Conservation (phyloP, 2,113 vertebrate genomes). For the Toxotes jaculatrix region DNA sequence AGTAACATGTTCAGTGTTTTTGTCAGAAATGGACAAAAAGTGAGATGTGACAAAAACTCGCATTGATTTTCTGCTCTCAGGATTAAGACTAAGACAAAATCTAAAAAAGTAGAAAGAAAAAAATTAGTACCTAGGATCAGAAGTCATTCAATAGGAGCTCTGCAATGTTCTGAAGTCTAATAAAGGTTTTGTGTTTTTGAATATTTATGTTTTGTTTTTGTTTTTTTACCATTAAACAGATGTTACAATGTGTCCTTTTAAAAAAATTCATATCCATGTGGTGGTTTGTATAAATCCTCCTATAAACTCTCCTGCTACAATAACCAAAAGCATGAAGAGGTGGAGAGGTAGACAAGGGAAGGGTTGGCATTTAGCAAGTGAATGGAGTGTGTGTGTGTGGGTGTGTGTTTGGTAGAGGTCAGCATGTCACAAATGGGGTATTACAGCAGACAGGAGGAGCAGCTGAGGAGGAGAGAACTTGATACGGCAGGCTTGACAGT, state of each 20-base stretch:
- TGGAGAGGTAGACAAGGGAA: slow-evolving; percentile 20
- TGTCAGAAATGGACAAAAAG: neutral
- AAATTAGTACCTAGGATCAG: no score
- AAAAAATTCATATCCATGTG: slow-evolving; percentile 16
- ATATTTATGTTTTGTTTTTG: no score
- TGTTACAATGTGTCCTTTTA: neutral
- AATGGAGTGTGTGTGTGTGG: neutral
- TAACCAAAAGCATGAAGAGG: neutral
- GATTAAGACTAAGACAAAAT: neutral
- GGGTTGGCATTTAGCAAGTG: slow-evolving; percentile 51
- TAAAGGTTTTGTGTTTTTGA: neutral
- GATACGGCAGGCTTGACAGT: slow-evolving; percentile 57
- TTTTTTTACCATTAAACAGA: neutral
- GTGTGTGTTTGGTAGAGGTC: slow-evolving; percentile 59
- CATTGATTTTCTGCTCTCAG: no score
- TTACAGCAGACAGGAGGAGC: slow-evolving; percentile 59
- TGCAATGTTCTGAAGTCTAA: neutral
- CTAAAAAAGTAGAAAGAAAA: neutral
- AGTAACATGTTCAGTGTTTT: no score
- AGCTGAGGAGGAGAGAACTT: slow-evolving; percentile 72
- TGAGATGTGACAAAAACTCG: neutral
- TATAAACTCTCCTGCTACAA: slow-evolving; percentile 12
- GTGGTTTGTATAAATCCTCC: slow-evolving; percentile 30
- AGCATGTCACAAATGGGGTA: slow-evolving; percentile 47
- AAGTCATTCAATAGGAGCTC: neutral